These are phyloP conservation scores for Plemyria rubiginata DNA, from an alignment of 2,888 invertebrate genomes.

Conservation along the genomic window DNA sequence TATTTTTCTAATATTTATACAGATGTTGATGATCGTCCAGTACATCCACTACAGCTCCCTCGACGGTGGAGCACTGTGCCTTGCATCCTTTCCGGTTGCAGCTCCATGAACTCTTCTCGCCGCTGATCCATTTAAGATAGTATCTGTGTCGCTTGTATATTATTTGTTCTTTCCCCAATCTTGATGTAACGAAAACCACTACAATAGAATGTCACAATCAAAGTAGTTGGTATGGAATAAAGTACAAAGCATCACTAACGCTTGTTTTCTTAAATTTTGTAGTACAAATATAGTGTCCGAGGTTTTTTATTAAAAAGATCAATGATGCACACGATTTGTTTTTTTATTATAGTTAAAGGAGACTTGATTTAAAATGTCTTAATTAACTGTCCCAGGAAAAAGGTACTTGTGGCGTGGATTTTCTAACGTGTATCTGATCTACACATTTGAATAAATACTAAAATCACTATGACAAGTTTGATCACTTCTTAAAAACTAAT, in stretches of 20 bases:
- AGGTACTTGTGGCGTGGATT: too few species aligned
- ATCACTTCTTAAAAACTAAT: conserved; percentile 9
- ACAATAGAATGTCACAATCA: not conserved
- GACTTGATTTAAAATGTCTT: not conserved
- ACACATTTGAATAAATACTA: not conserved
- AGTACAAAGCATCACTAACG: too few species aligned
- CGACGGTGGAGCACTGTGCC: conserved; percentile 6
- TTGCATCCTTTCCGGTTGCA: conserved; percentile 7
- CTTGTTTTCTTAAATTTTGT: not conserved
- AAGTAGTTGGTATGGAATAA: not conserved
- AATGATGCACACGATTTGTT: not conserved
- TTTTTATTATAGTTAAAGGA: not conserved
- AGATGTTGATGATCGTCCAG: conserved; percentile 6
- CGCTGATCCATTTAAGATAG: not conserved
- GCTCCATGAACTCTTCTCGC: conserved; percentile 4
- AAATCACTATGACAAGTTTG: not conserved
- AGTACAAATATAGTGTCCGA: not conserved
- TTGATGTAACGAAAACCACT: conserved; percentile 10
- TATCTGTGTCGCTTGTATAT: conserved; percentile 10
- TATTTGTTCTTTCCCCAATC: conserved; percentile 4
- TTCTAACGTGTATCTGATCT: not conserved
- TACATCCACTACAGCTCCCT: not conserved
- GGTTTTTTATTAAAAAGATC: not conserved
- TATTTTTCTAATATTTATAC: not conserved
- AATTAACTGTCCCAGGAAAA: not conserved